Evolutionary conservation across 2,888 invertebrate species (phyloP).

Genomic region (Yponomeuta cagnagella): DNA sequence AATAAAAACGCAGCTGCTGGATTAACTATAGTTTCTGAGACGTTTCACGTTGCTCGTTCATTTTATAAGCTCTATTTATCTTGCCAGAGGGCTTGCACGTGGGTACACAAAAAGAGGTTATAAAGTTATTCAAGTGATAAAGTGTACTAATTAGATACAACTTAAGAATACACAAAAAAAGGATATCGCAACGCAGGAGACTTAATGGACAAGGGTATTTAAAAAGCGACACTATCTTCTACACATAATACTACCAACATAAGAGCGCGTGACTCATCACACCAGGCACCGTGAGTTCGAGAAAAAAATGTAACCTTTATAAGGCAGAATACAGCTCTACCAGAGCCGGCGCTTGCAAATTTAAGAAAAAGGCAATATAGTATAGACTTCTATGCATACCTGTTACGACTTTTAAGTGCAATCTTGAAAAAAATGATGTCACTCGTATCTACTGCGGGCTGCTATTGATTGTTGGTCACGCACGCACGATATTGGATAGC

Average conservation of each 20-base stretch:
- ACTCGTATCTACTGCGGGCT: conserved; percentile 14
- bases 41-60: no score
- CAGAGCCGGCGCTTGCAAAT: not conserved
- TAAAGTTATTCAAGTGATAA: no score
- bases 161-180: no score
- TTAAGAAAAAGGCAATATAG: not conserved
- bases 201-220: no score
- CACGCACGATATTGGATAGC: conserved; percentile 21
- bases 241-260: conserved; percentile 25
- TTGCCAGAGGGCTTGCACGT: no score
- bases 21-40: no score
- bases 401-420: not conserved
- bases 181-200: no score
- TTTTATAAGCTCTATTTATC: no score
- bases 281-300: not conserved
- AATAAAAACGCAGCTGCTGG: no score
- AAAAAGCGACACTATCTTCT: not conserved
- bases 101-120: no score
- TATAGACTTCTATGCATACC: not conserved
- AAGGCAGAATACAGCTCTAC: not conserved
- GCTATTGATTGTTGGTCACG: conserved; percentile 4
- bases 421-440: conserved; percentile 27
- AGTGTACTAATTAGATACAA: no score
- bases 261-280: conserved; percentile 12
- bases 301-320: not conserved